A percentile compares a stretch with the other conserved stretches of the same genome.
Evolutionary conservation across 2,888 invertebrate genomes (phyloP).

Genomic region (Dynastes hyllus): DNA sequence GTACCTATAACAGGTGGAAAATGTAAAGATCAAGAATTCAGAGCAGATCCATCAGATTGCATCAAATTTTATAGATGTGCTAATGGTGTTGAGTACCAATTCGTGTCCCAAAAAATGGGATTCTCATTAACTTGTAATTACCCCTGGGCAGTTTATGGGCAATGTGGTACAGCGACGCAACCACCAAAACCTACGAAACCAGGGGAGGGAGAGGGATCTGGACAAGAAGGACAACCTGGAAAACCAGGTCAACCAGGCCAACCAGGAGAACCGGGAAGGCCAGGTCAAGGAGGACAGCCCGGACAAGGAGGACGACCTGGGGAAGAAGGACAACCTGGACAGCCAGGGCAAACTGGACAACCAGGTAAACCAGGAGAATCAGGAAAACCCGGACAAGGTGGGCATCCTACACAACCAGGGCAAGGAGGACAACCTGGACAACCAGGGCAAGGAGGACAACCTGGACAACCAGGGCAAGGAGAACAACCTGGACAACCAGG

Average conservation of each 20-base stretch:
- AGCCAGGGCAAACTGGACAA: constrained; percentile 19
- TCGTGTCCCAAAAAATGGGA: constrained; percentile 88
- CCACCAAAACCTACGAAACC: constrained; percentile 75
- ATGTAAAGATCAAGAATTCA: constrained; percentile 76
- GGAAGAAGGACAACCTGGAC: too few species aligned
- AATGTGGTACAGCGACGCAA: constrained; percentile 68
- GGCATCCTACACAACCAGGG: too few species aligned
- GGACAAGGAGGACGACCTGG: too few species aligned
- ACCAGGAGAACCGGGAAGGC: not conserved
- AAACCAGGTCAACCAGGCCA: constrained; percentile 73
- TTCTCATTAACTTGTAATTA: constrained; percentile 81
- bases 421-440: too few species aligned
- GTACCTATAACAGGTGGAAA: not conserved
- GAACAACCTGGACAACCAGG: too few species aligned
- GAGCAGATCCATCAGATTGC: constrained; percentile 80
- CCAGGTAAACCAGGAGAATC: constrained; percentile 50
- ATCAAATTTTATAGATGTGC: constrained; percentile 86
- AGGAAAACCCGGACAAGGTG: constrained; percentile 21
- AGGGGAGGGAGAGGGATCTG: constrained; percentile 66
- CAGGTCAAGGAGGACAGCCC: constrained; percentile 40
- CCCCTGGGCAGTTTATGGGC: constrained; percentile 74
- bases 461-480: too few species aligned
- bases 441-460: too few species aligned
- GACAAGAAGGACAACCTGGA: constrained; percentile 78
- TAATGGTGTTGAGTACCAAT: constrained; percentile 77